These are phyloP conservation scores for Flexamia atlantica DNA, from an alignment of 2,888 invertebrate species.

Conservation along the genomic window DNA sequence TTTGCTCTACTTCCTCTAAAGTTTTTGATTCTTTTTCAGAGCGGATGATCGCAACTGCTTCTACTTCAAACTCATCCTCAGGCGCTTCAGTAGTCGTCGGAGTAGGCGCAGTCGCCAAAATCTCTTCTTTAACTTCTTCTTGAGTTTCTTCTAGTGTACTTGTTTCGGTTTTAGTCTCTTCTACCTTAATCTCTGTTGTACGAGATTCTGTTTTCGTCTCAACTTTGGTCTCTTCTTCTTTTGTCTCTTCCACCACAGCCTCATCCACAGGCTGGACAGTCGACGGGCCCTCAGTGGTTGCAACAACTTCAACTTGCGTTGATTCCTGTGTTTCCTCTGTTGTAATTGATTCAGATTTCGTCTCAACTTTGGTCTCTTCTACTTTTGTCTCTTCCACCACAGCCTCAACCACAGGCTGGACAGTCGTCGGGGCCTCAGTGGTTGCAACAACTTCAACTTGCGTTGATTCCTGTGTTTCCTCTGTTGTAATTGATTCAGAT, in stretches of 20 bases:
- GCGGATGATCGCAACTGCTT: neutral
- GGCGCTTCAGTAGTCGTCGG: neutral
- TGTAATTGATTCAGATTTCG: neutral
- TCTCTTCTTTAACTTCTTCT: constrained; percentile 2
- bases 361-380: neutral
- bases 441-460: too few relatives aligned
- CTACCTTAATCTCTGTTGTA: neutral
- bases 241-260: neutral
- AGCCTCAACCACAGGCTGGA: too few relatives aligned
- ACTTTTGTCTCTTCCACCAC: constrained; percentile 11
- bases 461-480: constrained; percentile 6
- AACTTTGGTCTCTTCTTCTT: neutral
- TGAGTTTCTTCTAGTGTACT: neutral
- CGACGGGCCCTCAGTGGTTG: neutral
- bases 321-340: too few relatives aligned
- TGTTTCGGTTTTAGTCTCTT: constrained; percentile 14
- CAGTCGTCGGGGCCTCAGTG: too few relatives aligned
- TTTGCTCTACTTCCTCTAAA: neutral
- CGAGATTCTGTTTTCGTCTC: constrained; percentile 15
- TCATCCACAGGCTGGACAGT: neutral
- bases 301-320: too few relatives aligned
- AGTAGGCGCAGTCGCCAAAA: neutral
- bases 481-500: neutral
- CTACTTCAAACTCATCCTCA: constrained; percentile 9
- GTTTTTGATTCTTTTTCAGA: neutral